Percentiles rank a stretch among this genome's conserved stretches.
phyloP scores from a whole-genome alignment of 2,888 invertebrate genomes.

The Aplocera efformata region DNA sequence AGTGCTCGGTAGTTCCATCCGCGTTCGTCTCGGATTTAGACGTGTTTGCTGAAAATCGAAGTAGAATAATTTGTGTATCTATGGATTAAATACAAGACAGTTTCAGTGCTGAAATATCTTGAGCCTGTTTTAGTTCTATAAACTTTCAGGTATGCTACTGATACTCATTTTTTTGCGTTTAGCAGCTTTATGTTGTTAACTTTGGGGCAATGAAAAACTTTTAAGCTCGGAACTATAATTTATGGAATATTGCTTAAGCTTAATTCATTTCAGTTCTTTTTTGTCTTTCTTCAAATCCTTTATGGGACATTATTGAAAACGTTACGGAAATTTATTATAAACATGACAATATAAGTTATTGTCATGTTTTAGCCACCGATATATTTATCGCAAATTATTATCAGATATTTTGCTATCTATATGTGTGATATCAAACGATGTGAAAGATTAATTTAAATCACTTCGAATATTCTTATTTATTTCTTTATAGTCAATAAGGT shows the following conservation, averaged over 20 bases:
- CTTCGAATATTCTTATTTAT: neutral
- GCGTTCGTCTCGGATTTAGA: slow-evolving; percentile 52
- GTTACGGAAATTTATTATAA: too few species aligned
- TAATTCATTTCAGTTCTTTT: too few species aligned
- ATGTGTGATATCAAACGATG: too few species aligned
- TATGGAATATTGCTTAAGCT: neutral
- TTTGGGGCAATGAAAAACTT: neutral
- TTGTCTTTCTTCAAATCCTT: too few species aligned
- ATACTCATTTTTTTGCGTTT: neutral
- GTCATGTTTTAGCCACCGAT: too few species aligned
- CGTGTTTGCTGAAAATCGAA: slow-evolving; percentile 41
- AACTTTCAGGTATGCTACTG: slow-evolving; percentile 39
- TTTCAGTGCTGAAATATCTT: slow-evolving; percentile 1
- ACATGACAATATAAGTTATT: too few species aligned
- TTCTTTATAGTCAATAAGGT: too few species aligned
- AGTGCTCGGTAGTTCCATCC: slow-evolving; percentile 54
- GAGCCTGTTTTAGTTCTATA: slow-evolving; percentile 43
- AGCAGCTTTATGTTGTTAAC: neutral
- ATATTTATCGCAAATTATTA: too few species aligned
- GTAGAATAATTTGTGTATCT: slow-evolving; percentile 27
- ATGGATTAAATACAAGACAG: slow-evolving; percentile 9
- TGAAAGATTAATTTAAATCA: slow-evolving; percentile 3
- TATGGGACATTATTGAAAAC: too few species aligned
- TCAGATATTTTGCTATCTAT: too few species aligned
- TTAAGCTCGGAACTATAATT: neutral